Base-by-base conservation (phyloP, 1,140 invertebrate species). In the Ericerus pela region DNA sequence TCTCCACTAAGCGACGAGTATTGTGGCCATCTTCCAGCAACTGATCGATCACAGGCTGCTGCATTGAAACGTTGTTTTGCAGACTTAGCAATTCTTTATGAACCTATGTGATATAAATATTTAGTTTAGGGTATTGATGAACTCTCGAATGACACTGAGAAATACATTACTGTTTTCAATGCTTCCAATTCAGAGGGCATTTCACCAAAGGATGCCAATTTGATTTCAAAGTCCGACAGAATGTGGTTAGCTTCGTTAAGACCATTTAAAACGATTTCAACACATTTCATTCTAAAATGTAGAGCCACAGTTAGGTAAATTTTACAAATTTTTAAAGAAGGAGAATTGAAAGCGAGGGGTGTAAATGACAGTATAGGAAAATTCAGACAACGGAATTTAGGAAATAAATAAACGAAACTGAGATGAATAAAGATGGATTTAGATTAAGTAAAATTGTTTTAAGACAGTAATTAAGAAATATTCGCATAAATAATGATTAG, bases 191-290 rank as follows among this genome's bases (percentile, higher is more conserved):
- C 85, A 22, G 84, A 80, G 1, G 88, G 85, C 67, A 94, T 70
- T 64, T 88, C 84, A 55, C 85, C 81, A 64, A 85, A 88, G 14
- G 84, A 79, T 16, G 84, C 81, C 33, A 98, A 71, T 67, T 93
- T 90, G 58, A 88, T 79, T 70, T 98, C 94, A 62, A 95, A 84
- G 61, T 94, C 88, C 12, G 85, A 86, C 47, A 98, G 87, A 18
- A 85, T 79, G 64, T 84, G 81, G 30, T 82, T 79, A 55, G 92
- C 85, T 61, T 95, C 91, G 60, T 96, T 91, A 55, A 97, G 73
- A 18, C 87, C 85, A 54, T 80, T 82, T 18, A 98, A 72, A 2
- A 95, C 81, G 28, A 87, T 83, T 67, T 97, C 93, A 0, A 96
- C 79, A 62, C 84, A 84, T 71, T 96, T 97, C 58, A 98, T 70